phyloP scores from a whole-genome alignment of 2,888 invertebrate species.

The Fragum fragum region DNA sequence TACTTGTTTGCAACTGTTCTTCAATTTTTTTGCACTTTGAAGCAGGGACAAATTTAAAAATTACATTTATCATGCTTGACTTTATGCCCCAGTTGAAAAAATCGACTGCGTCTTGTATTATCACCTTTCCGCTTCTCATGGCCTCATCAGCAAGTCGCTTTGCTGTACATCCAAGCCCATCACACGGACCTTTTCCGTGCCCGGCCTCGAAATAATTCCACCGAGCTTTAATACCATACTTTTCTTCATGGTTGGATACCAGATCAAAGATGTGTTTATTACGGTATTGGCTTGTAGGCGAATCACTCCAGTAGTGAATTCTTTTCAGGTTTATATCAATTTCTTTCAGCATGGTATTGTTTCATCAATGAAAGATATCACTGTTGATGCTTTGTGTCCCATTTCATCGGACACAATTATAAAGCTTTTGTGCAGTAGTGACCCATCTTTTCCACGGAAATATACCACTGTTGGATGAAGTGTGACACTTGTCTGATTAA shows the following conservation, averaged over 20 bases:
- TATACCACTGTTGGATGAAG: conserved; percentile 67
- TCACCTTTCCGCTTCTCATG: background rate
- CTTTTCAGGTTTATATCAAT: conserved; percentile 28
- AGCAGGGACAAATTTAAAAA: background rate
- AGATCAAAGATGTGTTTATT: conserved; percentile 57
- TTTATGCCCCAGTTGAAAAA: background rate
- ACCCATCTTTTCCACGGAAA: conserved; percentile 23
- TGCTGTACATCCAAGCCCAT: background rate
- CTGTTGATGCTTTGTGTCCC: conserved; percentile 51
- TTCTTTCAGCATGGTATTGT: conserved; percentile 45
- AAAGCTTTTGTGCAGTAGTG: conserved; percentile 52
- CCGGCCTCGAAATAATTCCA: background rate
- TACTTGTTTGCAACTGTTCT: too few species aligned
- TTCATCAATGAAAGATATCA: conserved; percentile 56
- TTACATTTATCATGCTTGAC: background rate
- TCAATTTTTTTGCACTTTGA: background rate
- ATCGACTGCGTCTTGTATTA: background rate
- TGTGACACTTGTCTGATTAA: conserved; percentile 51
- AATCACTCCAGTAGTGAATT: conserved; percentile 66
- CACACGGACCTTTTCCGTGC: background rate
- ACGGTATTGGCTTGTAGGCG: conserved; percentile 62
- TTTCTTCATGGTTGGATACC: background rate
- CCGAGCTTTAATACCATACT: background rate
- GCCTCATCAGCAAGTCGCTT: background rate
- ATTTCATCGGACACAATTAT: conserved; percentile 59